Conservation (phyloP, 1,140 invertebrate species). For the Sinella curviseta region DNA sequence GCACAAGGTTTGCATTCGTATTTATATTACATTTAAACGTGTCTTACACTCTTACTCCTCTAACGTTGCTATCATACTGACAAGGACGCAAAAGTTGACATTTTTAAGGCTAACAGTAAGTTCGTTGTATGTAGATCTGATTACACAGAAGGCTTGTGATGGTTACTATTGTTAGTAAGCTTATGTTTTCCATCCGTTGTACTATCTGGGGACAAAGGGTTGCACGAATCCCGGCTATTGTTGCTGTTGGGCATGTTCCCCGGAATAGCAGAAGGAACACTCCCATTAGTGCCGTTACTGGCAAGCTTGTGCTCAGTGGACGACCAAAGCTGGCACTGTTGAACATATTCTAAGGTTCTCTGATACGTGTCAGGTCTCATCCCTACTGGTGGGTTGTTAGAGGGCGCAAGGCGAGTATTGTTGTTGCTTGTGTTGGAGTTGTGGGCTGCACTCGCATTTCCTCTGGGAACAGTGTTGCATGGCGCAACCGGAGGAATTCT, state of each 20-base stretch:
- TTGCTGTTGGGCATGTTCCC: conserved; percentile 10
- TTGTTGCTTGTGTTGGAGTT: neutral
- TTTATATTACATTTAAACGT: too few species aligned
- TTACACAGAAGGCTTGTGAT: neutral
- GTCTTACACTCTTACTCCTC: too few species aligned
- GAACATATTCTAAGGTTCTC: conserved; percentile 84
- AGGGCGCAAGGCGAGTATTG: conserved; percentile 2
- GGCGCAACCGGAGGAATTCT: conserved; percentile 44
- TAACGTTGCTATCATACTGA: neutral
- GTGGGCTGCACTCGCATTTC: neutral
- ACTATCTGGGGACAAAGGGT: conserved; percentile 42
- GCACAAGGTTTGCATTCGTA: conserved; percentile 22
- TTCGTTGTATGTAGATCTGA: neutral
- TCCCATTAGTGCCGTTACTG: neutral
- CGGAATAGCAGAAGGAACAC: conserved; percentile 7
- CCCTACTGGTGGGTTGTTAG: conserved; percentile 54
- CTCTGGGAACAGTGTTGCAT: conserved; percentile 42
- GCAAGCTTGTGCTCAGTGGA: conserved; percentile 33
- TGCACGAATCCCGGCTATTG: conserved; percentile 4
- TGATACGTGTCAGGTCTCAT: conserved; percentile 84
- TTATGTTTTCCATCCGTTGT: conserved; percentile 43
- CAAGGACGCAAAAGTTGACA: neutral
- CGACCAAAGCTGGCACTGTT: conserved; percentile 80
- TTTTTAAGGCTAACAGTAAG: conserved; percentile 5
- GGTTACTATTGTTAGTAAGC: neutral